Conservation (phyloP, 2,888 invertebrate species). For the Lepidocyrtinus sp. region DNA sequence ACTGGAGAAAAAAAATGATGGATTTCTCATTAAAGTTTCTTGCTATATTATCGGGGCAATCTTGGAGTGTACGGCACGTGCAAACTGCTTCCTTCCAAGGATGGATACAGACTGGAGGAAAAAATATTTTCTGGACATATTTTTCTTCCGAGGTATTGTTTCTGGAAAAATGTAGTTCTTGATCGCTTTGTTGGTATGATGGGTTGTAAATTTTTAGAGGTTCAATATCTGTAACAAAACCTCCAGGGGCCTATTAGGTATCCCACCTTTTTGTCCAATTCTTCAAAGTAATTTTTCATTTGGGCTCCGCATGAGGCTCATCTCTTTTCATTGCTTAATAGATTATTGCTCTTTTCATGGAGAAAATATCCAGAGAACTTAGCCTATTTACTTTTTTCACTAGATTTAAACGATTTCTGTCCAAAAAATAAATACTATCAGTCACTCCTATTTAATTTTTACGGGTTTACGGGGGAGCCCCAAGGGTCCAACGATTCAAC, state of each 20-base stretch:
- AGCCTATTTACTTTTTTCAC: not conserved
- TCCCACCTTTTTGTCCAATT: slow-evolving; percentile 46
- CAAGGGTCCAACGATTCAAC: slow-evolving; percentile 35
- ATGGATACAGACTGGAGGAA: not conserved
- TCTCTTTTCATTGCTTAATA: slow-evolving; percentile 36
- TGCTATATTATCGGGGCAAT: not conserved
- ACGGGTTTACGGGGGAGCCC: slow-evolving; percentile 22
- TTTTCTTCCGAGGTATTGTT: not conserved
- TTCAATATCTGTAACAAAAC: slow-evolving; percentile 1
- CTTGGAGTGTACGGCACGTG: not conserved
- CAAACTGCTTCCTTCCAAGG: not conserved
- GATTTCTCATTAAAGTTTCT: not conserved
- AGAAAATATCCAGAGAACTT: not conserved
- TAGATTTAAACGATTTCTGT: slow-evolving; percentile 19
- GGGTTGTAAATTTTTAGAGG: not conserved
- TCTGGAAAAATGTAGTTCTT: too few relatives aligned
- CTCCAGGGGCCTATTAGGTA: slow-evolving; percentile 37
- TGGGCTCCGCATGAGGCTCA: slow-evolving; percentile 56
- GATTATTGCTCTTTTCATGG: not conserved
- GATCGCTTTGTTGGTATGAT: not conserved
- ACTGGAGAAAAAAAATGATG: not conserved
- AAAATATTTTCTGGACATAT: not conserved
- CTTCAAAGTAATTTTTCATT: slow-evolving; percentile 60
- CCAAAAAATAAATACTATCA: not conserved
- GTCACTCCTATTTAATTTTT: slow-evolving; percentile 5